Evolutionary conservation across 2,797 vertebrate genomes (phyloP), one percentile per base, ranked within the genome.

Genomic region (Cryptoprocta ferox): DNA sequence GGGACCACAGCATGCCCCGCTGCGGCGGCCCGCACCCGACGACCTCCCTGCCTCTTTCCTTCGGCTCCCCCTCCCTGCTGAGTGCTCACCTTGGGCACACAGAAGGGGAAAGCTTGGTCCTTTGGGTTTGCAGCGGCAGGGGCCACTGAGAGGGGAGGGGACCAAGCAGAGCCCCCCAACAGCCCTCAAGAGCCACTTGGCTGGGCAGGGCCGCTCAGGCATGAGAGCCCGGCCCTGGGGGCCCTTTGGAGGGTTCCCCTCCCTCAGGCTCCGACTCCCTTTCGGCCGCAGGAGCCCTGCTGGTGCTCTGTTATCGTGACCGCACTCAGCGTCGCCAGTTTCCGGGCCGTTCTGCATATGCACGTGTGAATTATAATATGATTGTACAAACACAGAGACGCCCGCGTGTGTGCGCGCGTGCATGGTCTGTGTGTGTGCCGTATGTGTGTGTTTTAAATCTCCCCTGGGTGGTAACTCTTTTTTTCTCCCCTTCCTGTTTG

Each of bases 401-500:
- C 13, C 35, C 2, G 13, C n/a, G 42, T 42, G 12, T 53, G 65
- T 32, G 80, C 5, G 89, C 1, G 37, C 5, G 6, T 32, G 3
- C 35, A 10, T 14, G 3, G 42, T n/a, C 59, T 35, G 35, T 26
- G 53, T 65, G 75, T 96, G 92, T 26, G 63, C 26, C 0, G 75
- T 35, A 59, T 59, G 87, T 75, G 88, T 91, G 94, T 96, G 95
- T 93, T 94, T 97, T 95, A 98, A 48, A 97, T 97, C 98, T 97
- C 96, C 93, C 92, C 96, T 96, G 97, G 98, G 97, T 96, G 97
- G 97, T 82, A 97, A 87, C 96, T 98, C 96, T 98, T 92, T 91
- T 85, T 92, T 80, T 84, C 0, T 97, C 96, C 96, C 98, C 97
- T 98, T 97, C 97, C 97, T 93, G 98, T 98, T 98, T 97, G 98